These are phyloP conservation scores for Peromyscus melanophrys DNA, from an alignment of 2,797 vertebrate genomes.

Conservation along the genomic window DNA sequence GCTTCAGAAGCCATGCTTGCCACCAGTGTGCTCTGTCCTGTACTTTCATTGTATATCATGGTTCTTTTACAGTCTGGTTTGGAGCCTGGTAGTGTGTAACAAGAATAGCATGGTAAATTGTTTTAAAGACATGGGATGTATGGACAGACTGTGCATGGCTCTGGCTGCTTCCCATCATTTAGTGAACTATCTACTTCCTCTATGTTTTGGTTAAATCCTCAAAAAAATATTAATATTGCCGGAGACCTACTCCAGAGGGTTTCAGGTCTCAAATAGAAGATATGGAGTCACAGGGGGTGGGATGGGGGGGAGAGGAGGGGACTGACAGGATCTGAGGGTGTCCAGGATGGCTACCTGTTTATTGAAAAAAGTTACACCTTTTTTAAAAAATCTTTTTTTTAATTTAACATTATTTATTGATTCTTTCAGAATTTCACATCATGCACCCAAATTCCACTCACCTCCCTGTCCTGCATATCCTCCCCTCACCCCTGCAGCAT, in stretches of 20 bases:
- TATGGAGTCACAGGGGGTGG: not conserved
- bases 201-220: conserved; percentile 26
- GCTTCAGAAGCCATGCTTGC: not conserved
- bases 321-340: not conserved
- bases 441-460: not conserved
- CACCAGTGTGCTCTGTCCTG: not conserved
- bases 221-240: not conserved
- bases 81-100: not conserved
- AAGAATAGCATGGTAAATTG: not conserved
- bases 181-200: not conserved
- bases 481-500: not conserved
- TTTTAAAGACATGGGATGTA: not conserved
- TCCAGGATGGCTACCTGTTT: not conserved
- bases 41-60: not conserved
- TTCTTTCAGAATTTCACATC: not conserved
- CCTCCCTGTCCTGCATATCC: not conserved
- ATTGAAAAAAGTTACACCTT: not conserved
- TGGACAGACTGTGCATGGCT: not conserved
- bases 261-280: not conserved
- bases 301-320: too few relatives aligned
- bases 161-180: not conserved
- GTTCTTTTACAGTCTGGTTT: not conserved
- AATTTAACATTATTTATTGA: not conserved
- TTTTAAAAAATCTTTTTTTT: not conserved
- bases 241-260: not conserved